Evolutionary conservation across 2,797 vertebrate genomes (phyloP), one percentile per base, ranked within the genome.

Genomic region (Pitangus sulphuratus): DNA sequence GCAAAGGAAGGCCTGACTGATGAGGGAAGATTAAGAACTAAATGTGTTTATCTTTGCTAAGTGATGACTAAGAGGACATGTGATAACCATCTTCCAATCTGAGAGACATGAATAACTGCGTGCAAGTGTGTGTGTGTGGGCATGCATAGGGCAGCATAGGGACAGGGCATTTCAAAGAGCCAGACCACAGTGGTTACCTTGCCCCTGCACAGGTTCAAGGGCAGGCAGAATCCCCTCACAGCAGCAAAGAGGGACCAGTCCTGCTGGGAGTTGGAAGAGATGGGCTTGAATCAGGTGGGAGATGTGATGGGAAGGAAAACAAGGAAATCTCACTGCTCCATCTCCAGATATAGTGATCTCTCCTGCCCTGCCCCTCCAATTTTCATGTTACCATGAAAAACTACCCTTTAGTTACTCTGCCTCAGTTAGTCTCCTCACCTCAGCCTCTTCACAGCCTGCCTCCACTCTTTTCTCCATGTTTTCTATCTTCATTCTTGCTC

Each of bases 1-100:
- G 47, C 70, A 54, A 80, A 92, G 53, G 50, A 69, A 66, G 30
- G 69, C 65, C 91, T 94, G 89, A 74, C 70, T 93, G 94, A 93
- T 83, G 82, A 95, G 35, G 37, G 62, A 83, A 93, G 48, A 88
- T 92, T 84, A 97, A 89, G 33, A 26, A 75, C 50, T 86, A 92
- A 97, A 86, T 95, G 74, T 91, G 87, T 96, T 97, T 97, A 97
- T 77, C 82, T 92, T 94, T 72, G 69, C 53, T 95, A 95, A 94
- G 84, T 88, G 91, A 88, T 97, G 93, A 96, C 93, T 95, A 96
- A 97, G 87, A 90, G 68, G 33, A 72, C 9, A 39, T 61, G 50
- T 89, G 94, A 94, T 95, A 97, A 80, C 81, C 69, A 40, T 87
- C 83, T 89, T 92, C 58, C 56, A 64, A 70, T 87, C 68, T 44